Percentiles rank a stretch among this genome's conserved stretches.
Evolutionary conservation across 2,888 invertebrate species (phyloP).

Genomic region (Uropetala carovei): DNA sequence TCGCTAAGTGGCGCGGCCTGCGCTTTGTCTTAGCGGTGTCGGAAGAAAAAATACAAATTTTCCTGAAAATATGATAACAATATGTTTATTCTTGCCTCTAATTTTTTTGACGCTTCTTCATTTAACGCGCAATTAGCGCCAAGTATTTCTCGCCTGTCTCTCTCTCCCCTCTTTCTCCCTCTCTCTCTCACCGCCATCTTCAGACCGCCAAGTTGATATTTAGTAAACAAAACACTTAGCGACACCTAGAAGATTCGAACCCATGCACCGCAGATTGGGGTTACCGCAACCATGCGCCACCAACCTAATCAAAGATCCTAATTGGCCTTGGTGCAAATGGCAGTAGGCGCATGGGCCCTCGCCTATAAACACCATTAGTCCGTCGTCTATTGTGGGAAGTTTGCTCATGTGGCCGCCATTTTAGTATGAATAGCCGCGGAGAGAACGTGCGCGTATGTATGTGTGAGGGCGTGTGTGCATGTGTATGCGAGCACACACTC

Average conservation of each 20-base stretch:
- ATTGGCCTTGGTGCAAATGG: conserved; percentile 22
- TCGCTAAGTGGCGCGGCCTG: conserved; percentile 30
- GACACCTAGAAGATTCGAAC: conserved; percentile 2
- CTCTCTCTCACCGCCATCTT: background rate
- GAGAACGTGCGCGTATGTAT: background rate
- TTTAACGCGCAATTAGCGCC: conserved; percentile 45
- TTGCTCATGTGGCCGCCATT: conserved; percentile 33
- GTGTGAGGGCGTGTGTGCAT: background rate
- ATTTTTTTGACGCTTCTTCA: conserved; percentile 26
- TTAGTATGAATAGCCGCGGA: background rate
- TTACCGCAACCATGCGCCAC: background rate
- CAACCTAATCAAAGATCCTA: conserved; percentile 34
- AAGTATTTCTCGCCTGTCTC: conserved; percentile 14
- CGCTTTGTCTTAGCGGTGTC: background rate
- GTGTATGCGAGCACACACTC: too few species aligned
- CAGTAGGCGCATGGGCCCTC: background rate
- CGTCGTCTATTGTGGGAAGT: conserved; percentile 3
- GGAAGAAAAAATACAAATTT: background rate
- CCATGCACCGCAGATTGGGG: background rate
- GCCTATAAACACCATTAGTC: background rate
- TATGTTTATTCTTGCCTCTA: conserved; percentile 37
- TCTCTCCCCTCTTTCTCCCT: background rate
- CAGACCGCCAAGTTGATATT: background rate
- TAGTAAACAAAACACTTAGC: conserved; percentile 59
- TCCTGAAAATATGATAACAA: conserved; percentile 61